Conservation (phyloP, 2,888 invertebrate species). For the Drosophila eohydei region DNA sequence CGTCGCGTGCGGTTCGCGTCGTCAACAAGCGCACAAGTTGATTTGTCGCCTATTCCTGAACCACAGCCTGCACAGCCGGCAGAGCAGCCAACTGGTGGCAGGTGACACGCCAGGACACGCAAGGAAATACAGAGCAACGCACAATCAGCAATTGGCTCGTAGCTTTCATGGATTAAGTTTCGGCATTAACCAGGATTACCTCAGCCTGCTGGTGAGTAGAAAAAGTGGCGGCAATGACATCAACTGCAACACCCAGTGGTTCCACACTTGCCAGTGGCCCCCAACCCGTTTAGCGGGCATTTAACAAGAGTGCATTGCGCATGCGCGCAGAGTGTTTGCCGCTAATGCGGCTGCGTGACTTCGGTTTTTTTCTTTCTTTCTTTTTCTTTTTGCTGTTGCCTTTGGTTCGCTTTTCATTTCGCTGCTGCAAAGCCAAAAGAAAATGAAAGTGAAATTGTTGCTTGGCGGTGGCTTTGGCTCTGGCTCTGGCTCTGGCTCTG, state of each 20-base stretch:
- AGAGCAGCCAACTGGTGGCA: slow-evolving; percentile 33
- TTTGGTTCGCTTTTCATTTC: slow-evolving; percentile 61
- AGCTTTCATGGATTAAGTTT: slow-evolving; percentile 73
- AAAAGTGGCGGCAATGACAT: slow-evolving; percentile 19
- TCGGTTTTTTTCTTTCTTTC: slow-evolving; percentile 37
- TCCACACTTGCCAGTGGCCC: background rate
- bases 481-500: slow-evolving; percentile 18
- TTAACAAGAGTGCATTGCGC: slow-evolving; percentile 68
- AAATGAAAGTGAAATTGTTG: slow-evolving; percentile 81
- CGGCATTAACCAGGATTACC: slow-evolving; percentile 66
- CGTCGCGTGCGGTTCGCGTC: slow-evolving; percentile 77
- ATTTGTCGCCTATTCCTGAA: slow-evolving; percentile 78
- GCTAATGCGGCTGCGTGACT: slow-evolving; percentile 71
- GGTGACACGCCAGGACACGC: slow-evolving; percentile 18
- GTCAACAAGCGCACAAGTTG: slow-evolving; percentile 79
- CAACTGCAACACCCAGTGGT: slow-evolving; percentile 3
- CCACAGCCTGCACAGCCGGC: slow-evolving; percentile 55
- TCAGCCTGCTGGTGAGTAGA: slow-evolving; percentile 75
- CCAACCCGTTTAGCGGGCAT: slow-evolving; percentile 36
- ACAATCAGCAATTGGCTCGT: slow-evolving; percentile 53
- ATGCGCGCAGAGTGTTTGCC: slow-evolving; percentile 57
- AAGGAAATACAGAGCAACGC: slow-evolving; percentile 15
- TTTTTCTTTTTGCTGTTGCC: slow-evolving; percentile 19
- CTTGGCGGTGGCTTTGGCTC: slow-evolving; percentile 17
- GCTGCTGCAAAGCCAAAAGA: slow-evolving; percentile 64